These are phyloP conservation scores for Anoplolepis gracilipes DNA, from an alignment of 1,140 invertebrate species.

Conservation along the genomic window DNA sequence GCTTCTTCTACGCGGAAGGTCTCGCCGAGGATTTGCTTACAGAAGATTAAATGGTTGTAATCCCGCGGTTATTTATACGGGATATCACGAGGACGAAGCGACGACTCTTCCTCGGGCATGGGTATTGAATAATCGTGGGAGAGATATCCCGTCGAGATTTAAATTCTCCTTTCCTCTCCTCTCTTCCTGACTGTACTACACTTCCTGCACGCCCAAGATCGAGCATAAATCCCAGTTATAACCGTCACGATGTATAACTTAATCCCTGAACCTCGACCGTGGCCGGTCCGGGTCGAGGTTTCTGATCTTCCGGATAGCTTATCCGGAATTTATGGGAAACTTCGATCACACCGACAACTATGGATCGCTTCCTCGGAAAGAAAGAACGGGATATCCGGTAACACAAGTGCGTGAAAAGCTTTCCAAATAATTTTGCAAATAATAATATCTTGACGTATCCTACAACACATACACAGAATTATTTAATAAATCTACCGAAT, in stretches of 20 bases:
- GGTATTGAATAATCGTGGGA: slow-evolving; percentile 60
- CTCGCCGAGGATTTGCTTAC: background rate
- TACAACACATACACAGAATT: background rate
- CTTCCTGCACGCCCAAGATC: slow-evolving; percentile 54
- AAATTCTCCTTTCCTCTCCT: background rate
- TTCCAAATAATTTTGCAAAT: background rate
- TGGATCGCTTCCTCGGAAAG: slow-evolving; percentile 8
- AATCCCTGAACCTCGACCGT: slow-evolving; percentile 60
- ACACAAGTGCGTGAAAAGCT: slow-evolving; percentile 18
- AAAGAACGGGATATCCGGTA: slow-evolving; percentile 44
- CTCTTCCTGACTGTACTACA: background rate
- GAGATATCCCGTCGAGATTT: slow-evolving; percentile 21
- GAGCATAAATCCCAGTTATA: slow-evolving; percentile 63
- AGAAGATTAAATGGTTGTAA: slow-evolving; percentile 32
- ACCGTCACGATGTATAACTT: slow-evolving; percentile 64
- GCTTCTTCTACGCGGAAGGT: slow-evolving; percentile 2
- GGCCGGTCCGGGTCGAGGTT: slow-evolving; percentile 20
- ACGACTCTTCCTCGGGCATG: background rate
- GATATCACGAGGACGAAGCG: background rate
- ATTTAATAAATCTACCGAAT: no score
- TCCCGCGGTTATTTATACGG: slow-evolving; percentile 37
- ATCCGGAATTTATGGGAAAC: slow-evolving; percentile 45
- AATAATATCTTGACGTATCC: background rate
- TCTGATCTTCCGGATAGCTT: slow-evolving; percentile 41
- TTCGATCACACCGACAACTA: slow-evolving; percentile 14